A percentile compares a stretch with the other conserved stretches of the same genome.
Evolutionary conservation across 2,113 vertebrate species (phyloP).

Genomic region (Kryptolebias marmoratus): DNA sequence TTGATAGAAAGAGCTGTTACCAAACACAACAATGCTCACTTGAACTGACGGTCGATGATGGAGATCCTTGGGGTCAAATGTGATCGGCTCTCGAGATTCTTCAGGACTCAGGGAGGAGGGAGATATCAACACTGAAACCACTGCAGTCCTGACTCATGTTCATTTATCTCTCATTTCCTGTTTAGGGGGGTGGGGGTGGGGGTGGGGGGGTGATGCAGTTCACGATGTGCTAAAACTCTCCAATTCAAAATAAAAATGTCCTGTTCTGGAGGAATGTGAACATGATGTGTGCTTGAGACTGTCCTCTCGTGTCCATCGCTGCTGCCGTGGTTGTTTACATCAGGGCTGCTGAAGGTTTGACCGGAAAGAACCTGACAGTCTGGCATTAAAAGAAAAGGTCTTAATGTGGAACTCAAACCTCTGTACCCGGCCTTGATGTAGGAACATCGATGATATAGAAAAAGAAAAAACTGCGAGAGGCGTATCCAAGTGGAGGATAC

Average conservation of each 20-base stretch:
- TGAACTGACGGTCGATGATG: conserved; percentile 26
- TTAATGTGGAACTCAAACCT: conserved; percentile 66
- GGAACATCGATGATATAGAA: conserved; percentile 63
- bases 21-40: conserved; percentile 12
- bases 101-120: conserved; percentile 50
- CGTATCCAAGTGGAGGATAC: conserved; percentile 11
- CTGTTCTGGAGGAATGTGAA: conserved; percentile 8
- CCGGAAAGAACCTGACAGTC: conserved; percentile 57
- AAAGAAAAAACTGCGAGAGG: conserved; percentile 41
- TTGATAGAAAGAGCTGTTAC: not conserved
- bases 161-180: conserved; percentile 51
- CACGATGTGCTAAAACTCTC: conserved; percentile 38
- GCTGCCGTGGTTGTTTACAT: conserved; percentile 57
- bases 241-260: conserved; percentile 22
- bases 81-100: conserved; percentile 42
- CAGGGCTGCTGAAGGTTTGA: conserved; percentile 51
- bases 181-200: conserved; percentile 10
- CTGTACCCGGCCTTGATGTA: conserved; percentile 62
- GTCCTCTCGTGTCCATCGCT: conserved; percentile 6
- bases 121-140: conserved; percentile 30
- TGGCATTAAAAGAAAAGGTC: conserved; percentile 59
- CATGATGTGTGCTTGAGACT: conserved; percentile 21
- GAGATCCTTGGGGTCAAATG: conserved; percentile 55
- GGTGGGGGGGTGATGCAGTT: conserved; percentile 13
- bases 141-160: conserved; percentile 26